Evolutionary conservation across 2,888 invertebrate genomes (phyloP), one percentile per base, ranked within the genome.

Genomic region (Macrosoma leucophasiata): DNA sequence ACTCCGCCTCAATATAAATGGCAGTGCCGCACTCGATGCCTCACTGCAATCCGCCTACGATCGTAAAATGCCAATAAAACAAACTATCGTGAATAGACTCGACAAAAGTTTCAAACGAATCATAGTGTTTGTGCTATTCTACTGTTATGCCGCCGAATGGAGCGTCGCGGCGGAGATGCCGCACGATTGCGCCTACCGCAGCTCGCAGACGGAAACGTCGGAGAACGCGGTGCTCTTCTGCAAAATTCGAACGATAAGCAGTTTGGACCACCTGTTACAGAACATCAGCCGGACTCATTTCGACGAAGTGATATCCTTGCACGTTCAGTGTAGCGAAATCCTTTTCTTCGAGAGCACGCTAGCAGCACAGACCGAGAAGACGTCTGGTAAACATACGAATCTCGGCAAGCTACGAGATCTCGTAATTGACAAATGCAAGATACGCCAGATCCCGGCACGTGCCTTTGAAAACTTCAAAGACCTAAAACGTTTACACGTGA

Each of bases 351-450:
- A 91, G 69, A 91, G 90, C 58, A 89, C 89, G 29, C 68, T 91
- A 40, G 87, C 87, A 40, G 79, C 87, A 39, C 81, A 79, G 18
- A 62, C 71, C 22, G 71, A 81, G 34, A 68, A 79, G 52, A 33
- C 64, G 35, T 32, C 78, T 33, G 73, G 69, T 13, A 90, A 89
- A 64, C 75, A 89, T 42, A 78, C 84, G 18, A 84, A 84, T 43
- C 75, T 92, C 41, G 67, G 90, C 84, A 70, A 89, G 84, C 63
- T 94, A 86, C 74, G 91, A 86, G 84, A 89, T 86, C 62, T 89
- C 78, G 53, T 87, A 78, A 85, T 94, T 48, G 91, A 91, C 55
- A 89, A 88, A 65, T 94, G 93, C 71, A 93, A 92, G 74, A 88
- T 92, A 56, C 87, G 90, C n/a, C 87, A 88, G 62, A 84, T 94